Conservation (phyloP, 2,888 invertebrate species). For the Macrosiphum euphorbiae region DNA sequence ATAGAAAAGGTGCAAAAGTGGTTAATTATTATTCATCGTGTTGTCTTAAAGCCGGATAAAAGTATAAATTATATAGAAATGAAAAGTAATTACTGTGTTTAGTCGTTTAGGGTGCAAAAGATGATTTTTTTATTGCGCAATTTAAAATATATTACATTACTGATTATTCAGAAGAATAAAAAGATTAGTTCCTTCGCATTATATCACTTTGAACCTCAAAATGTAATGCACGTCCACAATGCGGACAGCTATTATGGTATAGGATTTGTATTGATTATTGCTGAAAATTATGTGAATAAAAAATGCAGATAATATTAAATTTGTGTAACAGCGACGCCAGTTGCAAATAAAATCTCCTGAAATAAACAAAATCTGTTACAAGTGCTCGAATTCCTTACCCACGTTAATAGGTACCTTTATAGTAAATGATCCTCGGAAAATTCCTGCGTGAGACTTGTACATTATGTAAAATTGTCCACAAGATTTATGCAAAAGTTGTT, state of each 20-base stretch:
- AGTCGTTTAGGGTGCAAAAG: not conserved
- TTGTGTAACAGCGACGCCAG: not conserved
- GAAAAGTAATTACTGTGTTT: slow-evolving; percentile 11
- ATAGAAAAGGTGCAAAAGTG: not conserved
- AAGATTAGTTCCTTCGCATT: not conserved
- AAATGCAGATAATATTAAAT: not conserved
- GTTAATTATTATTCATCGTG: slow-evolving; percentile 31
- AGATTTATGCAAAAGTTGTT: not conserved
- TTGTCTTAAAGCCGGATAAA: not conserved
- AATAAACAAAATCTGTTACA: not conserved
- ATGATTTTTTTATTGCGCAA: not conserved
- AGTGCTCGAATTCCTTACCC: not conserved
- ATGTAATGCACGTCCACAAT: not conserved
- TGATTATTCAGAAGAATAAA: not conserved
- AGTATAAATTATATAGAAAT: slow-evolving; percentile 18
- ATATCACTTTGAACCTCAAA: not conserved
- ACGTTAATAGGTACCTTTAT: not conserved
- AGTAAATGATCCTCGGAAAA: not conserved
- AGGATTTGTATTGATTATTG: not conserved
- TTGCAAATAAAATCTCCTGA: not conserved
- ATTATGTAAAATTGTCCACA: not conserved
- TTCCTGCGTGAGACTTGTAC: not conserved
- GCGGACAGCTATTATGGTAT: not conserved
- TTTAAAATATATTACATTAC: not conserved
- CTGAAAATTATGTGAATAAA: not conserved